These are phyloP conservation scores for Pycnonotus jocosus DNA, from an alignment of 2,113 vertebrate genomes.

Conservation along the genomic window DNA sequence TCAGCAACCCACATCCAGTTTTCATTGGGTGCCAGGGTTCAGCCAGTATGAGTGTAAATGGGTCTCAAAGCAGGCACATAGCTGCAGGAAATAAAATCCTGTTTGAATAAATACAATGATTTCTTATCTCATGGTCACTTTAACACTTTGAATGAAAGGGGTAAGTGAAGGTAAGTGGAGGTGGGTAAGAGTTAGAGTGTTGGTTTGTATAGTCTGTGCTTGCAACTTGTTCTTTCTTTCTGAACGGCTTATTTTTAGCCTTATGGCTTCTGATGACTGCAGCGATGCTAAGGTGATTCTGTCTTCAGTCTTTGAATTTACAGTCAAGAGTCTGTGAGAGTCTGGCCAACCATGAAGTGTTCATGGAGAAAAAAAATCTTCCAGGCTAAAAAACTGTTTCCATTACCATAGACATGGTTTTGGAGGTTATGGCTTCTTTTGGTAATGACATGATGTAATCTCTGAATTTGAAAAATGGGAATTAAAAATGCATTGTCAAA, in stretches of 20 bases:
- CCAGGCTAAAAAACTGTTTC: neutral
- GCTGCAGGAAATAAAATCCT: conserved; percentile 28
- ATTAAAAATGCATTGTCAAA: neutral
- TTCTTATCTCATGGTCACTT: conserved; percentile 33
- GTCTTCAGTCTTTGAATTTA: neutral
- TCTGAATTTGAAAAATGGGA: neutral
- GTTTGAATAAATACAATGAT: conserved; percentile 24
- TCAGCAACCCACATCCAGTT: neutral
- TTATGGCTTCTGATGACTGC: neutral
- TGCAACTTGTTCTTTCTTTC: neutral
- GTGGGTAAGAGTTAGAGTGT: neutral
- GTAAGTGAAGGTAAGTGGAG: conserved; percentile 71
- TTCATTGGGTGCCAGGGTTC: neutral
- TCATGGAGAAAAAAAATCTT: neutral
- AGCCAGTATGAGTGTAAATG: neutral
- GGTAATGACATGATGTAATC: neutral
- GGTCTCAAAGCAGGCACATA: neutral
- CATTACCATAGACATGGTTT: neutral
- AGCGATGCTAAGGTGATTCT: neutral
- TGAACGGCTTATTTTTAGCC: neutral
- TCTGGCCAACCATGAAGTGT: neutral
- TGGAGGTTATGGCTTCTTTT: neutral
- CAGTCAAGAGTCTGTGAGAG: neutral
- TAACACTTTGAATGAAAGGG: conserved; percentile 57
- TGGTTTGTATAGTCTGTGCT: neutral